A percentile compares a stretch with the other conserved stretches of the same genome.
phyloP scores from a whole-genome alignment of 1,140 invertebrate genomes.

The Caenorhabditis tropicalis region DNA sequence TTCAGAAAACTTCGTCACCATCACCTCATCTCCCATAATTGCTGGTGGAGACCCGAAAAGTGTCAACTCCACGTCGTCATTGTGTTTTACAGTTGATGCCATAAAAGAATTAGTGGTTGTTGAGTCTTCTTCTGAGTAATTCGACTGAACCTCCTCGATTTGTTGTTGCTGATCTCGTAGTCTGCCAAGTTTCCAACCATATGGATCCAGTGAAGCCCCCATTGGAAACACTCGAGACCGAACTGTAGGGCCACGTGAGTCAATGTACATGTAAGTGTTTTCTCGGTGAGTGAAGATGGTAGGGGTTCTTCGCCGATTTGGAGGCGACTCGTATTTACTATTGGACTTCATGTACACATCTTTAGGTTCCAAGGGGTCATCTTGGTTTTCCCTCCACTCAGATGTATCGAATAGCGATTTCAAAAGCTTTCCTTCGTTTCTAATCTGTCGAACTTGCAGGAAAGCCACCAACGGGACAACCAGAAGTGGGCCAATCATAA shows the following conservation, averaged over 20 bases:
- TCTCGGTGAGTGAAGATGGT: slow-evolving; percentile 28
- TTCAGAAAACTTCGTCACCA: background rate
- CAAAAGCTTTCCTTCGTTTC: slow-evolving; percentile 30
- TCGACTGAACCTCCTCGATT: background rate
- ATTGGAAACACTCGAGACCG: background rate
- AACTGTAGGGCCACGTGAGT: slow-evolving; percentile 19
- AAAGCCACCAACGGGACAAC: slow-evolving; percentile 60
- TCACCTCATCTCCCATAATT: slow-evolving; percentile 1
- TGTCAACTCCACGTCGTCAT: slow-evolving; percentile 12
- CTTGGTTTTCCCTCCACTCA: slow-evolving; percentile 12
- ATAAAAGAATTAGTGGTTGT: slow-evolving; percentile 3
- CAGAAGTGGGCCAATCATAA: slow-evolving; percentile 66
- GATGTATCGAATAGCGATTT: slow-evolving; percentile 22
- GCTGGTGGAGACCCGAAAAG: slow-evolving; percentile 14
- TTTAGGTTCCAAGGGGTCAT: background rate
- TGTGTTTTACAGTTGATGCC: slow-evolving; percentile 26
- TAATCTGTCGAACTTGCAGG: background rate
- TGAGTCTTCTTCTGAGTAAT: background rate
- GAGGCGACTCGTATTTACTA: background rate
- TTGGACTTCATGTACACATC: background rate
- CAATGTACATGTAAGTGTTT: slow-evolving; percentile 35
- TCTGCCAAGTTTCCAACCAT: slow-evolving; percentile 26
- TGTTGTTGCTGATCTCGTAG: background rate
- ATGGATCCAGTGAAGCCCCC: background rate
- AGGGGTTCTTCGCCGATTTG: background rate